Evolutionary conservation across 2,113 vertebrate genomes (phyloP).

Genomic region (Paramormyrops kingsleyae): DNA sequence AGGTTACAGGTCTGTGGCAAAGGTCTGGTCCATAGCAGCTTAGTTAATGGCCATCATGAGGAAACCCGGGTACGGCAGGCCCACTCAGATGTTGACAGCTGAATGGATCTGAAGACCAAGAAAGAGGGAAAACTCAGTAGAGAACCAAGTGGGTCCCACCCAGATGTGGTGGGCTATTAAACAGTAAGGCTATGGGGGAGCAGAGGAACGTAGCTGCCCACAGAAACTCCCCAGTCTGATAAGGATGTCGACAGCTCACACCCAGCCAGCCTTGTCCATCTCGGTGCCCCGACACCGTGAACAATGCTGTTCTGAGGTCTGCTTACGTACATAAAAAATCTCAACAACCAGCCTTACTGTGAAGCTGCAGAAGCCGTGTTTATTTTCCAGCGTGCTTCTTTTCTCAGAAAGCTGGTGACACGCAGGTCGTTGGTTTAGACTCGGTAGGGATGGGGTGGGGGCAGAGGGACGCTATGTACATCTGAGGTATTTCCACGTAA

Average conservation of each 20-base stretch:
- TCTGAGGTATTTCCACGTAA: conserved; percentile 69
- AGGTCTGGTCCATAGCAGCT: conserved; percentile 66
- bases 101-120: not conserved
- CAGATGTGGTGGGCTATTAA: not conserved
- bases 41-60: conserved; percentile 56
- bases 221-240: conserved; percentile 7
- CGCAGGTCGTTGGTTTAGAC: not conserved
- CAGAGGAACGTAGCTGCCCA: not conserved
- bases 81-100: conserved; percentile 27
- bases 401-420: conserved; percentile 23
- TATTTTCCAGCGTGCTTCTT: conserved; percentile 13
- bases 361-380: conserved; percentile 17
- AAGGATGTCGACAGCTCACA: conserved; percentile 23
- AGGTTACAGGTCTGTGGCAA: conserved; percentile 71
- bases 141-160: not conserved
- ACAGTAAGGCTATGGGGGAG: not conserved
- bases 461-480: conserved; percentile 30
- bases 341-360: conserved; percentile 27
- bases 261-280: conserved; percentile 21
- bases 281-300: conserved; percentile 10
- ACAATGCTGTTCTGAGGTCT: conserved; percentile 31
- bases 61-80: conserved; percentile 34
- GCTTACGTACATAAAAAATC: conserved; percentile 43
- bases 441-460: not conserved
- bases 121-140: conserved; percentile 10